Conservation (phyloP, 2,888 invertebrate genomes). For the Meandrusa payeni region DNA sequence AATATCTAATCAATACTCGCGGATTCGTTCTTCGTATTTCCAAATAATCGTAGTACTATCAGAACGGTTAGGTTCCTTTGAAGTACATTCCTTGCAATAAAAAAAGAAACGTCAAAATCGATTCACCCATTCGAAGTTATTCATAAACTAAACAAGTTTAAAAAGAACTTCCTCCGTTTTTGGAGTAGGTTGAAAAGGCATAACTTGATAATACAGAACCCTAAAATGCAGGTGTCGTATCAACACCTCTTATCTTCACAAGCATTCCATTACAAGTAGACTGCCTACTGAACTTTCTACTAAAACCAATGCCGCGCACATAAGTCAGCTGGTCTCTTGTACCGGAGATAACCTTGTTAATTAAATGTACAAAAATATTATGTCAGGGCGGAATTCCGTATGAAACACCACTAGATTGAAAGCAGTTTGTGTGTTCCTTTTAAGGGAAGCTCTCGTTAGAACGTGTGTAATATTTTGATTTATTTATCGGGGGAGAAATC, state of each 20-base stretch:
- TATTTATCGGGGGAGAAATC: constrained; percentile 3
- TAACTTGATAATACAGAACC: not conserved
- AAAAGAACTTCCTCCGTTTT: too few species aligned
- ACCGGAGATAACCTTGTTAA: constrained; percentile 25
- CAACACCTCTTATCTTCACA: constrained; percentile 15
- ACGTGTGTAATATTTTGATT: constrained; percentile 1
- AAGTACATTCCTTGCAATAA: too few species aligned
- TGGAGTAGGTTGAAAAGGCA: too few species aligned
- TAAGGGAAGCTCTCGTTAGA: not conserved
- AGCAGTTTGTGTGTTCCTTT: not conserved
- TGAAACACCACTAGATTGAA: constrained; percentile 8
- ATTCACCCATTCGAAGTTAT: too few species aligned
- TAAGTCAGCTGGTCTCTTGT: constrained; percentile 5
- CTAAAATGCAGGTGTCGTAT: constrained; percentile 1
- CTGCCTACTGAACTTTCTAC: constrained; percentile 13
- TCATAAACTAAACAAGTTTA: too few species aligned
- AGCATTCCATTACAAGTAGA: constrained; percentile 4
- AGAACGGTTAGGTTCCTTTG: too few species aligned
- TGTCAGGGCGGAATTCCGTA: not conserved
- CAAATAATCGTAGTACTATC: too few species aligned
- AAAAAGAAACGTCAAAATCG: too few species aligned
- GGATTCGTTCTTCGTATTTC: too few species aligned
- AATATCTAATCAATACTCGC: too few species aligned
- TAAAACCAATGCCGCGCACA: not conserved
- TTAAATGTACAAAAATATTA: constrained; percentile 20